Evolutionary conservation across 2,888 invertebrate species (phyloP).

Genomic region (Eupeodes latifasciatus): DNA sequence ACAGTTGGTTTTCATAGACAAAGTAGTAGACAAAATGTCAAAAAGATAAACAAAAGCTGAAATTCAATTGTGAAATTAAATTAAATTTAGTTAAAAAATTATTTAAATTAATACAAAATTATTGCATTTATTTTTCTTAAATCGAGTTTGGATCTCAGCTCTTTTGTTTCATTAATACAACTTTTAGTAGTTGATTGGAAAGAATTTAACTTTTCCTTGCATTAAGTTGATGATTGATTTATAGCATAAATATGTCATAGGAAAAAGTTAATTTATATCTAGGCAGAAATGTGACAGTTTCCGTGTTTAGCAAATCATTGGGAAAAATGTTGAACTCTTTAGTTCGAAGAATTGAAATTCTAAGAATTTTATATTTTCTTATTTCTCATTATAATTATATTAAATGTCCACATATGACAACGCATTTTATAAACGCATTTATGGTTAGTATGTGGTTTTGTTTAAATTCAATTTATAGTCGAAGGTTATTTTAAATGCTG

Average conservation of each 20-base stretch:
- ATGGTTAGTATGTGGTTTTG: slow-evolving; percentile 1
- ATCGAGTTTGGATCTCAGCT: slow-evolving; percentile 52
- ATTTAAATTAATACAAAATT: slow-evolving; percentile 29
- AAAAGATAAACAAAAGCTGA: slow-evolving; percentile 35
- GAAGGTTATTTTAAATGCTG: slow-evolving; percentile 34
- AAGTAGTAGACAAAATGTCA: slow-evolving; percentile 16
- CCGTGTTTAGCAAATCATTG: slow-evolving; percentile 37
- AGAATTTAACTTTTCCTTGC: not conserved
- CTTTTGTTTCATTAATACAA: slow-evolving; percentile 47
- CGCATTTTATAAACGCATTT: slow-evolving; percentile 13
- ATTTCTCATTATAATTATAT: slow-evolving; percentile 6
- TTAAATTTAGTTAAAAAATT: slow-evolving; percentile 25
- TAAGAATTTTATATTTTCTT: slow-evolving; percentile 46
- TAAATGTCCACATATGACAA: not conserved
- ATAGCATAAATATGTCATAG: slow-evolving; percentile 33
- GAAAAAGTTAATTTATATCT: slow-evolving; percentile 16
- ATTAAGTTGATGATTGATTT: slow-evolving; percentile 48
- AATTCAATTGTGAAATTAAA: slow-evolving; percentile 32
- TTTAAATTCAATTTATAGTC: not conserved
- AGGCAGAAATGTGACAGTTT: slow-evolving; percentile 35
- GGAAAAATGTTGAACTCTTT: slow-evolving; percentile 19
- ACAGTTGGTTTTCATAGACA: not conserved
- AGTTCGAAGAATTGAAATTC: slow-evolving; percentile 51
- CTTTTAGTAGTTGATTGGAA: not conserved
- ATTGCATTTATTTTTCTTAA: not conserved